These are phyloP conservation scores for Zaprionus ornatus DNA, from an alignment of 1,140 invertebrate genomes.

Conservation along the genomic window DNA sequence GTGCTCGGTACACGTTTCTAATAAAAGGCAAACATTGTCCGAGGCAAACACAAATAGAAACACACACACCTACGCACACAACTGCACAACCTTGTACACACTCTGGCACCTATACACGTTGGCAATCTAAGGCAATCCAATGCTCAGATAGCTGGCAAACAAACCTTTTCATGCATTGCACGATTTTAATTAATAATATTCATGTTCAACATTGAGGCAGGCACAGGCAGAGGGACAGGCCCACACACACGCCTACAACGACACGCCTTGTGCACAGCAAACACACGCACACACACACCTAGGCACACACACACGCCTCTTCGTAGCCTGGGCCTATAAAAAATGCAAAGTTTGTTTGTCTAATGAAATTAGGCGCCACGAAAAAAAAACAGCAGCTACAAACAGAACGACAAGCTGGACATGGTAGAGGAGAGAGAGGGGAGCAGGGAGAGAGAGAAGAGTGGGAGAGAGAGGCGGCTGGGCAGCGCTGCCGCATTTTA, in stretches of 20 bases:
- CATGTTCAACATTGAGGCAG: constrained; percentile 36
- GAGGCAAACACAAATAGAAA: constrained; percentile 61
- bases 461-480: background rate
- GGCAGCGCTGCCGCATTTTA: constrained; percentile 42
- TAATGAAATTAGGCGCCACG: constrained; percentile 50
- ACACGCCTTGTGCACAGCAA: constrained; percentile 15
- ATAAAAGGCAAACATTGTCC: constrained; percentile 72
- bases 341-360: constrained; percentile 41
- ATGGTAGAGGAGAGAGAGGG: background rate
- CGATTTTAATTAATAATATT: constrained; percentile 83
- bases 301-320: constrained; percentile 1
- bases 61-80: constrained; percentile 31
- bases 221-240: background rate
- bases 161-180: constrained; percentile 76
- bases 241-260: background rate
- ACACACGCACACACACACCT: constrained; percentile 10
- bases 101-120: constrained; percentile 4
- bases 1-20: constrained; percentile 55
- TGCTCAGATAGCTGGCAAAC: constrained; percentile 48
- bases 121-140: constrained; percentile 44
- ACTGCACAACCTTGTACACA: background rate
- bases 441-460: background rate
- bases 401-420: background rate
- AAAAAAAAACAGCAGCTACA: constrained; percentile 1
- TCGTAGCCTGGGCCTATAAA: constrained; percentile 1